A percentile compares a stretch with the other conserved stretches of the same genome.
phyloP scores from a whole-genome alignment of 2,113 vertebrate genomes.

The Tragelaphus scriptus region DNA sequence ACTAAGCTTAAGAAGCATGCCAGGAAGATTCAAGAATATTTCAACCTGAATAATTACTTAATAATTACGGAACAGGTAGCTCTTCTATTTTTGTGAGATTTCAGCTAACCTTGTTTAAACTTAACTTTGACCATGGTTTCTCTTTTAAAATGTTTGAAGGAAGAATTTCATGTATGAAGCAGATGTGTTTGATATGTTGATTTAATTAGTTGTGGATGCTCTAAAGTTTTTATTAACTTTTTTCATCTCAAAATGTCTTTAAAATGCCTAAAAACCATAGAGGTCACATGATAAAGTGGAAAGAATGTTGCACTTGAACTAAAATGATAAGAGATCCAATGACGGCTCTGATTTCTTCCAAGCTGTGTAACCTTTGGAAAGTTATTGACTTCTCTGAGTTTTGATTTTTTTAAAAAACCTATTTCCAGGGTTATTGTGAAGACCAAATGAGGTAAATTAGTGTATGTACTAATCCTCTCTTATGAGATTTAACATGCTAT shows the following conservation, averaged over 20 bases:
- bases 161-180: neutral
- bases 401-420: neutral
- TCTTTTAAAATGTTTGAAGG: neutral
- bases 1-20: conserved; percentile 43
- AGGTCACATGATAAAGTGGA: too few relatives aligned
- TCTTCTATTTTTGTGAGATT: conserved; percentile 49
- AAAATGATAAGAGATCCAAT: neutral
- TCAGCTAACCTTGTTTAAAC: conserved; percentile 28
- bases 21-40: conserved; percentile 38
- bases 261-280: neutral
- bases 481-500: neutral
- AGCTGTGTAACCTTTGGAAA: neutral
- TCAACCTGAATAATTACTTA: conserved; percentile 38
- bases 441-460: neutral
- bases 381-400: neutral
- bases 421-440: neutral
- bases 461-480: neutral
- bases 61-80: neutral
- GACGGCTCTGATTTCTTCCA: neutral
- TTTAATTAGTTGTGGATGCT: neutral
- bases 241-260: neutral
- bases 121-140: neutral
- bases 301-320: neutral
- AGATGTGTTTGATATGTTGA: neutral
- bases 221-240: neutral